Conservation (phyloP, 2,888 invertebrate genomes). For the Tryphoninae sp. region DNA sequence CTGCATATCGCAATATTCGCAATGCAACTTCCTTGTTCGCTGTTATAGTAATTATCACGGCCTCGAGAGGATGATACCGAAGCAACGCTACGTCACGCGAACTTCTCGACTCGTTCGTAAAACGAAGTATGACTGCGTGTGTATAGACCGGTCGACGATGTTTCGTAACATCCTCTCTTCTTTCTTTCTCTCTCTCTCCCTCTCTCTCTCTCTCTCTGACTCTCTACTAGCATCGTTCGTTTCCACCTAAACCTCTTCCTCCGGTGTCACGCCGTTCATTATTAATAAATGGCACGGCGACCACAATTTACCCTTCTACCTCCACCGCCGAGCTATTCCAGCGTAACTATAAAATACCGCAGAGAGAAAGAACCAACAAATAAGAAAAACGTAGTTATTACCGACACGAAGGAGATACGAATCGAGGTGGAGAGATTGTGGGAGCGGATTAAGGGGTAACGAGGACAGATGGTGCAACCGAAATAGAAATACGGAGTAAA, state of each 20-base stretch:
- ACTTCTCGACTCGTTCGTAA: no score
- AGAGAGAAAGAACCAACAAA: neutral
- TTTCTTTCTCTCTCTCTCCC: neutral
- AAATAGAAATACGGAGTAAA: no score
- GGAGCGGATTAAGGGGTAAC: no score
- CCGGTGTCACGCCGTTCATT: slow-evolving; percentile 47
- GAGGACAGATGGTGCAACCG: no score
- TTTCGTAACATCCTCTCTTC: slow-evolving; percentile 59
- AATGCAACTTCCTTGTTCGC: slow-evolving; percentile 42
- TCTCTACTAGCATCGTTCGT: slow-evolving; percentile 23
- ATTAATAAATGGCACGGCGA: slow-evolving; percentile 61
- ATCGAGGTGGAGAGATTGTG: neutral
- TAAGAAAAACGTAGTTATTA: slow-evolving; percentile 20
- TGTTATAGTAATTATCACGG: slow-evolving; percentile 27
- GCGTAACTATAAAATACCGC: neutral
- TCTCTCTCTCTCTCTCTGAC: neutral
- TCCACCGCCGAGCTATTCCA: slow-evolving; percentile 15
- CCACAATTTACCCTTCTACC: slow-evolving; percentile 40
- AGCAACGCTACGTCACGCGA: no score
- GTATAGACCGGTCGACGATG: neutral
- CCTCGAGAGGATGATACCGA: slow-evolving; percentile 20
- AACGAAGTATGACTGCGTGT: neutral
- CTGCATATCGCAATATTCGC: slow-evolving; percentile 36
- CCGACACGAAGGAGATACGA: slow-evolving; percentile 9
- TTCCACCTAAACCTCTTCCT: slow-evolving; percentile 40